Conservation (phyloP, 2,797 vertebrate species). For the Artibeus lituratus region DNA sequence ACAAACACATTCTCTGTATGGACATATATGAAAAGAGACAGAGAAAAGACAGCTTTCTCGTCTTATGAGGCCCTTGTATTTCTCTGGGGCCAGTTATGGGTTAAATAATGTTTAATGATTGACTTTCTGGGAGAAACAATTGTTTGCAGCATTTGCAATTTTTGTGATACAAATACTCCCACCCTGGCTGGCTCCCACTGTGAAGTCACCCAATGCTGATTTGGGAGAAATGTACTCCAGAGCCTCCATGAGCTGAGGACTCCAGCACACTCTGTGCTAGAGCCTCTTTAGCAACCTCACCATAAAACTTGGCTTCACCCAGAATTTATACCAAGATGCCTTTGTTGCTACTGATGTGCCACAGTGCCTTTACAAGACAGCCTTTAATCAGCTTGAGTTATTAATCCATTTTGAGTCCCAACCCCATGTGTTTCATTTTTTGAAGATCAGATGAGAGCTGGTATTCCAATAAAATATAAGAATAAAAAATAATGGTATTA, state of each 20-base stretch:
- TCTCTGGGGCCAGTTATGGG: background rate
- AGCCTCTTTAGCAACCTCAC: background rate
- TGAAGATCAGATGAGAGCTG: background rate
- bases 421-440: background rate
- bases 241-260: fast-evolving
- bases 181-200: too few relatives aligned
- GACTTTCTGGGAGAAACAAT: background rate
- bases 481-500: background rate
- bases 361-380: background rate
- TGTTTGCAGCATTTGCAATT: background rate
- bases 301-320: background rate
- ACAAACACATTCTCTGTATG: background rate
- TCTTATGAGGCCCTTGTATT: background rate
- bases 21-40: background rate
- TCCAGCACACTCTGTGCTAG: background rate
- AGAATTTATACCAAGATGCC: background rate
- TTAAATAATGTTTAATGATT: background rate
- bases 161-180: background rate
- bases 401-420: background rate
- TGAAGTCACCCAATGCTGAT: background rate
- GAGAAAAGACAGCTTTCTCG: background rate
- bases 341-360: background rate
- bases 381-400: background rate
- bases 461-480: background rate
- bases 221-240: background rate